Evolutionary conservation across 30 jellyfish, hydroid and myxozoan species (phyloP).

Genomic region (Cassiopea xamachana): DNA sequence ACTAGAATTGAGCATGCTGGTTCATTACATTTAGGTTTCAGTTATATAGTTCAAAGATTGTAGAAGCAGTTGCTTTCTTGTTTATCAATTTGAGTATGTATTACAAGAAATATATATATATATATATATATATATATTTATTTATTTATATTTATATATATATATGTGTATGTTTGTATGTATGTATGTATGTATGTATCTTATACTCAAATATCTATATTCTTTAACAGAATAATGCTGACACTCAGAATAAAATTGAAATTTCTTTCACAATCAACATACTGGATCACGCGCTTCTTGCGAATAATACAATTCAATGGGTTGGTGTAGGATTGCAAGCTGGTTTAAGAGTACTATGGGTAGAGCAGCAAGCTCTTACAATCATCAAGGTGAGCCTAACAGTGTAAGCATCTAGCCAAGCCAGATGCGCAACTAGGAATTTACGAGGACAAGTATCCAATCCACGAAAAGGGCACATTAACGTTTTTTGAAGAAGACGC

Average conservation of each 20-base stretch:
- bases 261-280: constrained; percentile 68
- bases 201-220: neutral
- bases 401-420: neutral
- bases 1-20: no score
- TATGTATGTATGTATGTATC: neutral
- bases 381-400: constrained; percentile 68
- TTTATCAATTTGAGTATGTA: no score
- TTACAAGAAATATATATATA: no score
- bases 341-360: constrained; percentile 90
- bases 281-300: constrained; percentile 74
- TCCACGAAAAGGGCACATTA: no score
- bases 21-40: no score
- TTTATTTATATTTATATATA: no score
- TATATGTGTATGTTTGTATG: neutral
- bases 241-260: constrained; percentile 50
- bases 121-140: no score
- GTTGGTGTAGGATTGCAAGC: constrained; percentile 96
- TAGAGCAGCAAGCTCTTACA: constrained; percentile 76
- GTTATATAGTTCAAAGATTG: no score
- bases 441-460: no score
- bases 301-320: constrained; percentile 75
- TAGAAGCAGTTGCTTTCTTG: no score
- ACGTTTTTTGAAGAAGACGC: no score
- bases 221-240: constrained; percentile 27
- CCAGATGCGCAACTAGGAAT: no score